These are phyloP conservation scores for Trachelus troglodyta DNA, from an alignment of 2,888 invertebrate species.

Conservation along the genomic window DNA sequence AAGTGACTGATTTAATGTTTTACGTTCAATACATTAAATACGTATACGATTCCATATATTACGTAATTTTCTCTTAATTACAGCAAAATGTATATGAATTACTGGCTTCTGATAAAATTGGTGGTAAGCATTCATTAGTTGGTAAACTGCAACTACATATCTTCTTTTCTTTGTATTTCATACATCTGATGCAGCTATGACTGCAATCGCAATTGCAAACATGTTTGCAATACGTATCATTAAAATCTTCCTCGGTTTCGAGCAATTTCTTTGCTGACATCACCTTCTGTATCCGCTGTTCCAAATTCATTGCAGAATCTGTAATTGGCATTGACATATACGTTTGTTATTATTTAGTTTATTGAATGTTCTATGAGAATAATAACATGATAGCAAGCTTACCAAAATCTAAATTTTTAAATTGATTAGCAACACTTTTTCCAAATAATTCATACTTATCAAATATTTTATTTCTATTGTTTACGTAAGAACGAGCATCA, in stretches of 20 bases:
- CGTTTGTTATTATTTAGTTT: background rate
- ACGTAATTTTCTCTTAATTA: background rate
- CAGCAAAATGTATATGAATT: background rate
- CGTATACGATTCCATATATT: background rate
- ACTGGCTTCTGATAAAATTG: background rate
- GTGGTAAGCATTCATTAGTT: conserved; percentile 15
- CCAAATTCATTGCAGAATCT: conserved; percentile 20
- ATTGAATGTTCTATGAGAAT: background rate
- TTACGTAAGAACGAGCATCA: background rate
- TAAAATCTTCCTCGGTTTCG: background rate
- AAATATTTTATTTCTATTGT: background rate
- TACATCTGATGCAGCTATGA: conserved; percentile 3
- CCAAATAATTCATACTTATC: background rate
- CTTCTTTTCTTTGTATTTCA: background rate
- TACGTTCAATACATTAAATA: background rate
- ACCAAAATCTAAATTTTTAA: background rate
- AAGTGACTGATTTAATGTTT: background rate
- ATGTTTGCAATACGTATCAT: conserved; percentile 1
- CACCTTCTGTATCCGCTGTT: conserved; percentile 20
- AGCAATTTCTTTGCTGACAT: conserved; percentile 17
- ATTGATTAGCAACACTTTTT: background rate
- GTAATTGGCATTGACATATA: background rate
- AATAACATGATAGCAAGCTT: background rate
- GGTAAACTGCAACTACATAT: conserved; percentile 19
- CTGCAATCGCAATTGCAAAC: conserved; percentile 12